Evolutionary conservation across 2,113 vertebrate species (phyloP).

Genomic region (Grallaria varia): DNA sequence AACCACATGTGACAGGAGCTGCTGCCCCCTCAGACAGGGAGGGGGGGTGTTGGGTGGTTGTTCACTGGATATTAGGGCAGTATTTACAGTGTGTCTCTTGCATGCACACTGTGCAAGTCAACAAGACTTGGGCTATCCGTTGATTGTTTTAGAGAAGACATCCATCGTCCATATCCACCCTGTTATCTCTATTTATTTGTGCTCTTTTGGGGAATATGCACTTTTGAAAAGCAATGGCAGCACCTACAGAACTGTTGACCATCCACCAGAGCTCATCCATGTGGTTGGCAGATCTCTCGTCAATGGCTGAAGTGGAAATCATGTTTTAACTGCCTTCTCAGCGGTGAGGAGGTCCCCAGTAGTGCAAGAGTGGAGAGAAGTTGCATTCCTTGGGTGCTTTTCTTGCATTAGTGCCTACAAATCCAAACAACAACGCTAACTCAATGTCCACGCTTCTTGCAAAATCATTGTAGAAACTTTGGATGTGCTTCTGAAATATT

Average conservation of each 20-base stretch:
- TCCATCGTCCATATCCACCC: not conserved
- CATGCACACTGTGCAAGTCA: not conserved
- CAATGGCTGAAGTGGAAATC: not conserved
- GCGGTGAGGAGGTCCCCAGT: not conserved
- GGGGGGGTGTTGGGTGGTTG: no score
- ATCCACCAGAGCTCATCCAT: not conserved
- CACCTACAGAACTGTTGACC: not conserved
- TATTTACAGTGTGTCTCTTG: not conserved
- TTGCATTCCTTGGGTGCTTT: not conserved
- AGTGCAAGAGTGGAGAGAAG: not conserved
- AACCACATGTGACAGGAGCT: not conserved
- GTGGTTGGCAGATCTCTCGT: not conserved
- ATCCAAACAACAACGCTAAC: not conserved
- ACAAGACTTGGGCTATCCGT: not conserved
- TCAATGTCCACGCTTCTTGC: not conserved
- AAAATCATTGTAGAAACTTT: not conserved
- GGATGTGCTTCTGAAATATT: not conserved
- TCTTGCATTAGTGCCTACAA: not conserved
- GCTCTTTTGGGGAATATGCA: not conserved
- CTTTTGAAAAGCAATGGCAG: not conserved
- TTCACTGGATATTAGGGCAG: not conserved
- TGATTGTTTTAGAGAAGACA: not conserved
- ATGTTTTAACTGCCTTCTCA: not conserved
- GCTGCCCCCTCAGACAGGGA: not conserved
- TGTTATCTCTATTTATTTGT: not conserved